Conservation (phyloP, 2,888 invertebrate genomes). For the Formica aserva region DNA sequence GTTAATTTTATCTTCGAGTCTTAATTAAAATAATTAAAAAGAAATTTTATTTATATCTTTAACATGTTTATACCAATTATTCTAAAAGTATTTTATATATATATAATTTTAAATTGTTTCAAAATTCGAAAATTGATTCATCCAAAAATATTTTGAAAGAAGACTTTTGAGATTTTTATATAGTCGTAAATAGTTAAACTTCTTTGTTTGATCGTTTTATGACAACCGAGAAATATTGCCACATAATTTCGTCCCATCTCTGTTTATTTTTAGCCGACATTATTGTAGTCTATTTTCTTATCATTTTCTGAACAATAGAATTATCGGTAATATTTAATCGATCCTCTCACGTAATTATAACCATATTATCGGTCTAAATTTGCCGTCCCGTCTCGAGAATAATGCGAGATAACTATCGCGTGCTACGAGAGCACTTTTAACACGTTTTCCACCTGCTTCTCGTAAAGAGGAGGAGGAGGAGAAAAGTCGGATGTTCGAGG, state of each 20-base stretch:
- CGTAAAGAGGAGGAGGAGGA: background rate
- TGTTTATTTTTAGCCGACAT: background rate
- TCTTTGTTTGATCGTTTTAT: background rate
- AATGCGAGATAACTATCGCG: conserved; percentile 24
- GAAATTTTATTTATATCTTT: background rate
- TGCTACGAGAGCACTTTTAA: conserved; percentile 22
- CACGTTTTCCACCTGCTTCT: conserved; percentile 3
- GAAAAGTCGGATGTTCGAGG: background rate
- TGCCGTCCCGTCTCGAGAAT: background rate
- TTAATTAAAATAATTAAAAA: background rate
- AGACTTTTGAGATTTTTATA: background rate
- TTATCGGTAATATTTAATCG: conserved; percentile 2
- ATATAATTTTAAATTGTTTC: background rate
- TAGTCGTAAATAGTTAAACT: background rate
- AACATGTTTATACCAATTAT: background rate
- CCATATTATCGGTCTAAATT: background rate
- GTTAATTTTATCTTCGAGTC: background rate
- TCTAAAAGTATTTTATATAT: background rate
- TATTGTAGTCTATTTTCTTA: background rate
- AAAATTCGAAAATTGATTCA: conserved; percentile 6
- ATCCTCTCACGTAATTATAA: background rate
- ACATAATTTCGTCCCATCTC: background rate
- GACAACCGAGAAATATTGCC: background rate
- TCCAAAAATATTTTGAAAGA: background rate
- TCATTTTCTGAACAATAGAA: background rate